Conservation (phyloP, 2,113 vertebrate genomes). For the Cavia porcellus region DNA sequence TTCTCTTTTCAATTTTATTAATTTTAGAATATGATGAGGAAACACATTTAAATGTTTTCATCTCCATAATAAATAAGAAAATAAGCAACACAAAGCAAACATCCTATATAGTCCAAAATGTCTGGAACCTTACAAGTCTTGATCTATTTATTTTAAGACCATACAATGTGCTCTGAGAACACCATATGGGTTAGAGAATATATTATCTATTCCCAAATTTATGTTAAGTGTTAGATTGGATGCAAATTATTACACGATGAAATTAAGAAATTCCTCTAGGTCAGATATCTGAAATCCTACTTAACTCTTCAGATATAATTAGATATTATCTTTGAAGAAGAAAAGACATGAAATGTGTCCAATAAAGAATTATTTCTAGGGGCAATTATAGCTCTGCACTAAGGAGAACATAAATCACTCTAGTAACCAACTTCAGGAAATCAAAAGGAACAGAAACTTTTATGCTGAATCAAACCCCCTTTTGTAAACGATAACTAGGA, state of each 20-base stretch:
- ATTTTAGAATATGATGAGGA: background rate
- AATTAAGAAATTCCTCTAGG: slow-evolving; percentile 44
- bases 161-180: background rate
- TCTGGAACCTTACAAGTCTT: background rate
- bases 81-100: background rate
- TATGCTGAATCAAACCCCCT: background rate
- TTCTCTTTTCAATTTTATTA: background rate
- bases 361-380: slow-evolving; percentile 29
- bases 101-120: background rate
- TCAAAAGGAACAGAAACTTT: background rate
- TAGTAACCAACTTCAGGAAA: background rate
- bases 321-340: slow-evolving; percentile 48
- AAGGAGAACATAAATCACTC: background rate
- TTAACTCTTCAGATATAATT: background rate
- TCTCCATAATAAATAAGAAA: background rate
- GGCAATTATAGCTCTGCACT: background rate
- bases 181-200: background rate
- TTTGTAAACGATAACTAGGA: background rate
- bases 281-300: background rate
- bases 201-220: background rate
- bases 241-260: slow-evolving; percentile 29
- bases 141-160: background rate
- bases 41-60: background rate
- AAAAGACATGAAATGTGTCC: background rate
- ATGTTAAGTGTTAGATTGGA: background rate